A percentile compares a stretch with the other conserved stretches of the same genome.
Evolutionary conservation across 2,113 vertebrate species (phyloP).

Genomic region (Heterocephalus glaber): DNA sequence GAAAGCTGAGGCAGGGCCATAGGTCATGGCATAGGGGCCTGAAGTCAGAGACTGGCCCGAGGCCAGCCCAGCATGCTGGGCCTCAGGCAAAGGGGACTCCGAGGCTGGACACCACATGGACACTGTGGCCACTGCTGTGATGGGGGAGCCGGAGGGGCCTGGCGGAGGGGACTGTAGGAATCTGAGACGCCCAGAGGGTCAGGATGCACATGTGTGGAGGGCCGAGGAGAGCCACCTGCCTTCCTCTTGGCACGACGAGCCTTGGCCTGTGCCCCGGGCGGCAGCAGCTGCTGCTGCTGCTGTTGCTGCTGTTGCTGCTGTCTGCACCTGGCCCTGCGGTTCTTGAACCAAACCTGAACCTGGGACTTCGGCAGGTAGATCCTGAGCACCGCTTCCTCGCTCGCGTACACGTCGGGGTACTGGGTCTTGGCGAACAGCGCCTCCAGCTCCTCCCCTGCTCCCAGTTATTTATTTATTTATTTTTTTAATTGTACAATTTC

Average conservation of each 20-base stretch:
- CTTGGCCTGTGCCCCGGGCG: slow-evolving; percentile 47
- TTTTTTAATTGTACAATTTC: no score
- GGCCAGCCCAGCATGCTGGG: slow-evolving; percentile 70
- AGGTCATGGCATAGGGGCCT: slow-evolving; percentile 75
- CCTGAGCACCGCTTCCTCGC: slow-evolving; percentile 77
- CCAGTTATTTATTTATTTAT: no score
- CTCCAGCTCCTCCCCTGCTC: slow-evolving; percentile 79
- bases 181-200: slow-evolving; percentile 76
- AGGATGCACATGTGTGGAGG: slow-evolving; percentile 56
- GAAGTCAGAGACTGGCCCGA: slow-evolving; percentile 60
- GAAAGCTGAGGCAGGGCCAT: slow-evolving; percentile 67
- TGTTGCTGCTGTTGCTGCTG: slow-evolving; percentile 79
- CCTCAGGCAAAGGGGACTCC: slow-evolving; percentile 72
- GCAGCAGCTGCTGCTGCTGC: slow-evolving; percentile 73
- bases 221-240: slow-evolving; percentile 52
- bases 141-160: slow-evolving; percentile 54
- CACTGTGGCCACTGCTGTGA: slow-evolving; percentile 56
- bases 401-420: slow-evolving; percentile 77
- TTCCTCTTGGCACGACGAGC: slow-evolving; percentile 75
- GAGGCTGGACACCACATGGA: slow-evolving; percentile 76
- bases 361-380: slow-evolving; percentile 75
- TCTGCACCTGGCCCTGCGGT: slow-evolving; percentile 77
- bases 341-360: slow-evolving; percentile 82
- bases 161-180: slow-evolving; percentile 77
- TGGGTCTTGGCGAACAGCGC: slow-evolving; percentile 79